Percentiles rank a stretch among this genome's conserved stretches.
Conservation (phyloP, 2,113 vertebrate species). For the Notothenia coriiceps region DNA sequence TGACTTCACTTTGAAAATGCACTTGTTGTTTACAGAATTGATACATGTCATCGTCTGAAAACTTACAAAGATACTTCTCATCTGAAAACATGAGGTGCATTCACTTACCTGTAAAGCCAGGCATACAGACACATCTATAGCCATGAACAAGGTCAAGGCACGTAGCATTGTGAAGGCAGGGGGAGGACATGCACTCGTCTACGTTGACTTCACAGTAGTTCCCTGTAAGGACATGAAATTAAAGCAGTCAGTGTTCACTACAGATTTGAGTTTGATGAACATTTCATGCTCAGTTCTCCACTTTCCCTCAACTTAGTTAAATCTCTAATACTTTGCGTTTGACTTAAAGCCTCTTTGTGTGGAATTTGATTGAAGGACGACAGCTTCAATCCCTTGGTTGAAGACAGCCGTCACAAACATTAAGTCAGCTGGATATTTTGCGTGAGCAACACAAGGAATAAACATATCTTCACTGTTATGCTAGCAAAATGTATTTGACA, state of each 20-base stretch:
- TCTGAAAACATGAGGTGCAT: not conserved
- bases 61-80: not conserved
- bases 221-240: constrained; percentile 64
- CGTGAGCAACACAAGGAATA: not conserved
- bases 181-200: constrained; percentile 84
- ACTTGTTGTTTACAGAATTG: not conserved
- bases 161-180: constrained; percentile 80
- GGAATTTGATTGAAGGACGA: constrained; percentile 27
- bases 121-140: constrained; percentile 80
- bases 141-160: constrained; percentile 81
- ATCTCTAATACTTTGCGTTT: constrained; percentile 1
- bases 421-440: not conserved
- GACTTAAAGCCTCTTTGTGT: constrained; percentile 6
- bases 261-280: constrained; percentile 6
- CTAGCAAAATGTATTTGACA: constrained; percentile 13
- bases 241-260: not conserved
- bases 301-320: not conserved
- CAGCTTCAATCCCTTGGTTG: constrained; percentile 27
- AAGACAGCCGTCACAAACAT: constrained; percentile 33
- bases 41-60: not conserved
- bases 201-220: constrained; percentile 85
- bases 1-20: not conserved
- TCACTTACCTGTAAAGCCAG: constrained; percentile 84
- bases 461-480: not conserved
- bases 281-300: constrained; percentile 23